phyloP scores from a whole-genome alignment of 2,888 invertebrate genomes.

The Iselma pallidipennis region DNA sequence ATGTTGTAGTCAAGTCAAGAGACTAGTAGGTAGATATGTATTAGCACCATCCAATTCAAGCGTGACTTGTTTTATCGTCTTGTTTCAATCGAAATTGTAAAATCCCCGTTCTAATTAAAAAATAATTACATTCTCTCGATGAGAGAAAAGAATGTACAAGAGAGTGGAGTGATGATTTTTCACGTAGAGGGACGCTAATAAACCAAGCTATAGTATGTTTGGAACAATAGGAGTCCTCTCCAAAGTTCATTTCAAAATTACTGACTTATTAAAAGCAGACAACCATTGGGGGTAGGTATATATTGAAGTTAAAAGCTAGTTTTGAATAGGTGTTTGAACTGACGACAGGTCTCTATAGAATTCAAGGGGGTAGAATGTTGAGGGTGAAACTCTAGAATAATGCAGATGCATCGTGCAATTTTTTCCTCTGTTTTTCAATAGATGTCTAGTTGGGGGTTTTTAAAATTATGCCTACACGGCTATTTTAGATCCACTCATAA shows the following conservation, averaged over 20 bases:
- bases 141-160: too few species aligned
- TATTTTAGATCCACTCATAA: neutral
- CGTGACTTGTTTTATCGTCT: neutral
- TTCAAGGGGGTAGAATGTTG: slow-evolving; percentile 18
- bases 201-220: slow-evolving; percentile 10
- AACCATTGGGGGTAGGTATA: slow-evolving; percentile 6
- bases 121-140: neutral
- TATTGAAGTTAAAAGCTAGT: slow-evolving; percentile 24
- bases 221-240: slow-evolving; percentile 20
- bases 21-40: too few species aligned
- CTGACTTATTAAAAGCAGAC: slow-evolving; percentile 30
- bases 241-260: slow-evolving; percentile 24
- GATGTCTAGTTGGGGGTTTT: too few species aligned
- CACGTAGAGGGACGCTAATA: neutral
- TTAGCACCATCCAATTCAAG: neutral
- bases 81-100: neutral
- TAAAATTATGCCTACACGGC: neutral
- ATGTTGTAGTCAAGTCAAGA: too few species aligned
- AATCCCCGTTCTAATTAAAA: neutral
- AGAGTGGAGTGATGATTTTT: neutral
- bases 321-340: slow-evolving; percentile 30
- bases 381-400: slow-evolving; percentile 29
- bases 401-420: slow-evolving; percentile 24
- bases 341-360: slow-evolving; percentile 13
- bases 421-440: slow-evolving; percentile 13